A percentile compares a stretch with the other conserved stretches of the same genome.
Evolutionary conservation across 2,797 vertebrate species (phyloP).

Genomic region (Fratercula arctica): DNA sequence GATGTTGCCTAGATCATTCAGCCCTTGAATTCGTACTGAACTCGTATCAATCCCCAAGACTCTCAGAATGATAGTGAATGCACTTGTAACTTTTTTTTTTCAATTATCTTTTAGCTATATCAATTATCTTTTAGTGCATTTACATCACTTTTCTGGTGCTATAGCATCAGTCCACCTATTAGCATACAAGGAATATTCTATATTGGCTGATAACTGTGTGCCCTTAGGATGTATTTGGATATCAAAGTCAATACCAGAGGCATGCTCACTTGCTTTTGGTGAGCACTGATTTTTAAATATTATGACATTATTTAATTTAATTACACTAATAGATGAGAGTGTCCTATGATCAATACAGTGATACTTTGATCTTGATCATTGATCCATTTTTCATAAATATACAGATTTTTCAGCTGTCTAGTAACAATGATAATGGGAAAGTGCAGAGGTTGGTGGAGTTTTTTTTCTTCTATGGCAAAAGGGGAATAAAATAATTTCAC

Average conservation of each 20-base stretch:
- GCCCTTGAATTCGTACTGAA: neutral
- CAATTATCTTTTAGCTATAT: neutral
- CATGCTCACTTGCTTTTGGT: neutral
- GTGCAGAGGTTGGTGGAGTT: neutral
- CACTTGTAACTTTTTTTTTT: neutral
- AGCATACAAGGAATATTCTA: neutral
- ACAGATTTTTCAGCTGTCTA: neutral
- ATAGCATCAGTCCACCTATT: neutral
- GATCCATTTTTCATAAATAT: conserved; percentile 29
- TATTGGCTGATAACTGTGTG: neutral
- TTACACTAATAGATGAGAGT: neutral
- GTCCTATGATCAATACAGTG: neutral
- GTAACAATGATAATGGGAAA: neutral
- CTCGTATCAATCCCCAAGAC: neutral
- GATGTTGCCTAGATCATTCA: neutral
- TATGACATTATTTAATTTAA: neutral
- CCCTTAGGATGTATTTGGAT: neutral
- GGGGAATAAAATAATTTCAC: neutral
- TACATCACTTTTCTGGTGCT: neutral
- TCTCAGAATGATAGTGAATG: neutral
- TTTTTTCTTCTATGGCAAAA: neutral
- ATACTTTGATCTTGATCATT: conserved; percentile 32
- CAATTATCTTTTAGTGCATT: neutral
- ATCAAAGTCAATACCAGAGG: conserved; percentile 31
- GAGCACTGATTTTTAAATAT: neutral